Evolutionary conservation across 1,140 invertebrate species (phyloP), one percentile per base, ranked within the genome.

Genomic region (Drosophila pandora): DNA sequence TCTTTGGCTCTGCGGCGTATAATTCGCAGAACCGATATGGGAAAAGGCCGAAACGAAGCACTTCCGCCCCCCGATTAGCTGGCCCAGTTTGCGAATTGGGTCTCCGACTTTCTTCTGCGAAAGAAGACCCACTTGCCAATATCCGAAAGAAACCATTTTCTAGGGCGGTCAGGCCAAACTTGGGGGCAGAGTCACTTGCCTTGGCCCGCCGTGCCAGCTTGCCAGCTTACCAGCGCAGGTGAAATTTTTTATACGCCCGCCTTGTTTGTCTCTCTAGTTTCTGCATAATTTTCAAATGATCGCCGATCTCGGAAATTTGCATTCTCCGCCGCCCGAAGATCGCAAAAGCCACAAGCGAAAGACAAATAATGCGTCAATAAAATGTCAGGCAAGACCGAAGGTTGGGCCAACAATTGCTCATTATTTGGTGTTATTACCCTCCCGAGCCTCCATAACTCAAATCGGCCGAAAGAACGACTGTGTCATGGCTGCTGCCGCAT

Each of bases 211-310:
- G 71, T 79, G 70, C 65, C 64, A 62, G 50, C 80, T 17, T 17
- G 17, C 17, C 17, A 17, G 17, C 17, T 17, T 17, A 1, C 17
- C 17, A 84, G 82, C 25, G 25, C 25, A 28, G 25, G 81, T 84
- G 81, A 84, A 84, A 84, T 84, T 83, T 84, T 64, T 61, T 62
- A 49, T 61, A 70, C 73, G 62, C 60, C 73, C 71, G 76, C 80
- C 25, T 64, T 5, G 68, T 50, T 39, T 59, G 30, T 73, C 47
- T 67, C 43, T 34, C 3, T 10, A 37, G 23, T 43, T 85, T 49
- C 25, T 78, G 82, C 82, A 85, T 85, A 85, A 75, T 71, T 81
- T 85, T 62, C 55, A 39, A 56, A 83, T 79, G 79, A 72, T 72
- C 76, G 48, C n/a, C 49, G 62, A 67, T 58, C 49, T 59, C 41